A percentile compares a stretch with the other conserved stretches of the same genome.
These are phyloP conservation scores for Callionymus lyra DNA, from an alignment of 2,113 vertebrate genomes.

Conservation along the genomic window DNA sequence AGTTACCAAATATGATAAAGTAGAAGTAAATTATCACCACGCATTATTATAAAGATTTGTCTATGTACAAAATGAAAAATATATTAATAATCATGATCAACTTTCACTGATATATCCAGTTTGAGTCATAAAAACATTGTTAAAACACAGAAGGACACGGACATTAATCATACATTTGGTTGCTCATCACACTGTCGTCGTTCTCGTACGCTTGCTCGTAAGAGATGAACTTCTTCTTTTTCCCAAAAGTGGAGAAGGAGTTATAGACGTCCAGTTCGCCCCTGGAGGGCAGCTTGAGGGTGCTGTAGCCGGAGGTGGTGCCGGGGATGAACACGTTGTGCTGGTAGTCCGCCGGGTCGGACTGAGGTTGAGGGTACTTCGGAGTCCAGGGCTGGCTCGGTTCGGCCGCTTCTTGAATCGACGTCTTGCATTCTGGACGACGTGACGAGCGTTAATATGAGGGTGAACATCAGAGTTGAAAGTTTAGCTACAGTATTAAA, in stretches of 20 bases:
- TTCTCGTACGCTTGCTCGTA: constrained; percentile 59
- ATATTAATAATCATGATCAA: too few species aligned
- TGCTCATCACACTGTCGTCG: constrained; percentile 67
- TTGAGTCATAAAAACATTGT: too few species aligned
- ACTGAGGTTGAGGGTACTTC: constrained; percentile 62
- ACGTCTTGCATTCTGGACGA: constrained; percentile 69
- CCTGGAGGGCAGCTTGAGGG: constrained; percentile 64
- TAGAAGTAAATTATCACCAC: too few species aligned
- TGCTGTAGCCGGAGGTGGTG: constrained; percentile 64
- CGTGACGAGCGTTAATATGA: constrained; percentile 12
- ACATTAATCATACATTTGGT: constrained; percentile 56
- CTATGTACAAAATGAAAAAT: too few species aligned
- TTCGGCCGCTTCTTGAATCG: constrained; percentile 45
- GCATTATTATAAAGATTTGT: too few species aligned
- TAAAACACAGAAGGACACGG: not conserved
- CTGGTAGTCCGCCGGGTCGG: constrained; percentile 72
- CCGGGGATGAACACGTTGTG: constrained; percentile 83
- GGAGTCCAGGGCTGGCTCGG: constrained; percentile 70
- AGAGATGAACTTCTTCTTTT: constrained; percentile 74
- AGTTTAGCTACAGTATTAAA: too few species aligned
- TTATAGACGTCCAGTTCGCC: constrained; percentile 72
- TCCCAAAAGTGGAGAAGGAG: constrained; percentile 86
- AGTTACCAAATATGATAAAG: too few species aligned
- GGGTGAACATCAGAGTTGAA: too few species aligned
- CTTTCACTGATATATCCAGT: too few species aligned